Base-by-base conservation (phyloP, 2,888 invertebrate species). In the Tromatobia lineatoria region DNA sequence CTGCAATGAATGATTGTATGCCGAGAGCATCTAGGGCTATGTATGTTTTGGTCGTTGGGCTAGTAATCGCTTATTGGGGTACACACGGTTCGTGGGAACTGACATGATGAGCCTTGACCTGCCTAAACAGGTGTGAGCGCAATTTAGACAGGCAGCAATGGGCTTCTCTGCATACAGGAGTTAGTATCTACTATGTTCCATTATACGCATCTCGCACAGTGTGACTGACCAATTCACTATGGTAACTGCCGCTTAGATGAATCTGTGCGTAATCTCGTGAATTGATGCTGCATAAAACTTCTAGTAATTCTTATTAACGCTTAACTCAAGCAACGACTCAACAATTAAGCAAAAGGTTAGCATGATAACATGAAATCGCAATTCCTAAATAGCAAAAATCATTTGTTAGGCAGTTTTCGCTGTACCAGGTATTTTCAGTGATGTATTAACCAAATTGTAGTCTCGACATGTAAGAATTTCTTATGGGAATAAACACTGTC, bases 71-170 rank as follows among this genome's bases (percentile, higher is more conserved):
- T 61, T 50, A 10, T 10, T 73, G 64, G n/a, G 57, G 13, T 25
- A 25, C 57, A 57, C 13, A 47, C 20, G 25, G 59, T 50, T 64
- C 47, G 70, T 47, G 25, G 8, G 29, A 20, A 45, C 38, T 86
- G 85, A 67, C 87, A 86, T 66, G 76, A 80, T 88, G 84, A 88
- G 88, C 88, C 69, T 80, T 82, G 86, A 87, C 86, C 85, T 73
- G 52, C 69, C 75, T 73, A 61, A 80, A 82, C 78, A 85, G 77
- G 50, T 47, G 78, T 86, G 77, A 85, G 61, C 83, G 73, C 47
- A 20, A 75, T 29, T 70, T 23, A 13, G 64, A 52, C 78, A 70
- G 25, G 70, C 61, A 70, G 15, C 23, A 15, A 34, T 20, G 50
- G 18, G 47, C 18, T 64, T 34, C 25, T 29, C 25, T 47, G 42